phyloP scores from a whole-genome alignment of 1,140 invertebrate species.

The Drosophila tsacasi region DNA sequence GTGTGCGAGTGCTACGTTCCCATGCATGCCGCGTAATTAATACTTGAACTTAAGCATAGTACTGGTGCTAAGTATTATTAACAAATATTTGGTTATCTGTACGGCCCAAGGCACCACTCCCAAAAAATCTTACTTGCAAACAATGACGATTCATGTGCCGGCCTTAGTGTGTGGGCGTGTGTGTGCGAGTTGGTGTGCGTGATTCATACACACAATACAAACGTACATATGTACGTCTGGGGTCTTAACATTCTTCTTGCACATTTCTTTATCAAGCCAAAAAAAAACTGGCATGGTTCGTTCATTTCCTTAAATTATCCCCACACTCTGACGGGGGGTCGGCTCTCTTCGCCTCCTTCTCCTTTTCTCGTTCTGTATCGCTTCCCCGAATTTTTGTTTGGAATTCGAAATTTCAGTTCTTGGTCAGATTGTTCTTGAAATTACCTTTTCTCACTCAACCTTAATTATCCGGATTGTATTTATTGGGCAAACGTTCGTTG shows the following conservation, averaged over 20 bases:
- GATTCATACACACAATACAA: slow-evolving; percentile 58
- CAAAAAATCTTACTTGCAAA: slow-evolving; percentile 51
- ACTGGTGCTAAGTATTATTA: slow-evolving; percentile 13
- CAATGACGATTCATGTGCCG: slow-evolving; percentile 63
- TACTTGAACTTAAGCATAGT: slow-evolving; percentile 7
- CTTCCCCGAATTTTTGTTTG: slow-evolving; percentile 38
- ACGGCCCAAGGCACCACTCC: slow-evolving; percentile 54
- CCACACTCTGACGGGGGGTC: slow-evolving; percentile 69
- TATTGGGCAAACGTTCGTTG: slow-evolving; percentile 37
- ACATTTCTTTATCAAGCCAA: slow-evolving; percentile 65
- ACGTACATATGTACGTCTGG: slow-evolving; percentile 27
- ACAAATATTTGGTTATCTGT: slow-evolving; percentile 38
- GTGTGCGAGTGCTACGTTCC: slow-evolving; percentile 27
- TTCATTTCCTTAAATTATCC: slow-evolving; percentile 66
- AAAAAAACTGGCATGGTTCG: slow-evolving; percentile 45
- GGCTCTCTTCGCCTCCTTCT: neutral
- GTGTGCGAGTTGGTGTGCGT: slow-evolving; percentile 52
- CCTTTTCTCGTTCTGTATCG: slow-evolving; percentile 1
- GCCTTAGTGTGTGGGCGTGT: slow-evolving; percentile 31
- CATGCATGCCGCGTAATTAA: slow-evolving; percentile 29
- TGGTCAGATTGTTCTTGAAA: slow-evolving; percentile 62
- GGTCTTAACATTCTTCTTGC: slow-evolving; percentile 53
- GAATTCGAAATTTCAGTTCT: slow-evolving; percentile 43
- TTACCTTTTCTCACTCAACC: slow-evolving; percentile 70
- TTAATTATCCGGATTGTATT: slow-evolving; percentile 54